Base-by-base conservation (phyloP, 1,140 invertebrate genomes). In the Lysiphlebus fabarum region DNA sequence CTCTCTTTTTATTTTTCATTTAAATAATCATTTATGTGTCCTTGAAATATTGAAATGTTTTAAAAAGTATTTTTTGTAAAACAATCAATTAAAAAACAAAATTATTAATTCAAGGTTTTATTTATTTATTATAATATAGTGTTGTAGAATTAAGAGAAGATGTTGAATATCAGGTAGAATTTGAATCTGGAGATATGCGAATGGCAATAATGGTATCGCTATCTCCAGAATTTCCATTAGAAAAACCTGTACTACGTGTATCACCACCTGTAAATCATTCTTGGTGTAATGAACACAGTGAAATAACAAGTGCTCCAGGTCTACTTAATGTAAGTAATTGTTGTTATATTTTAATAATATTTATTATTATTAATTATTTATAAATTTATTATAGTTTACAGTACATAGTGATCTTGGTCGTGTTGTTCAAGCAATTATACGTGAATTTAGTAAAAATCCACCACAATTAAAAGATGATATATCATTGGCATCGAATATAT, bases 331-430 rank as follows among this genome's bases (percentile, higher is more conserved):
- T 87, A 80, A 80, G 73, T 5, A 49, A 6, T n/a, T 38, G 5
- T 37, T 8, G 33, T 7, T 53, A 41, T 53, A 14, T 42, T 14
- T 14, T n/a, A 41, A 48, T 38, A 6, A 26, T 14, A 14, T 48
- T 47, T 12, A 40, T 37, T 42, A 17, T 48, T 61, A 7, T 14
- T 56, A 8, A 58, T 11, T 8, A 54, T 42, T 11, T n/a, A n/a
- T 48, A 11, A 64, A 56, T 67, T 66, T 62, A 64, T 58, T 71
- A 40, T 62, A 87, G 85, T 91, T 86, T 70, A 87, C 88, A 57
- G 76, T 84, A 44, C 87, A 90, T 74, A 90, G 88, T 44, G 89
- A 91, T 78, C 80, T 91, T 57, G 89, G 89, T 14, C 80, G 87
- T 58, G 86, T 91, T 41, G 89, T 90, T 2, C 88, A 90, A 73